Conservation (phyloP, 2,797 vertebrate genomes). For the Brotula barbata region DNA sequence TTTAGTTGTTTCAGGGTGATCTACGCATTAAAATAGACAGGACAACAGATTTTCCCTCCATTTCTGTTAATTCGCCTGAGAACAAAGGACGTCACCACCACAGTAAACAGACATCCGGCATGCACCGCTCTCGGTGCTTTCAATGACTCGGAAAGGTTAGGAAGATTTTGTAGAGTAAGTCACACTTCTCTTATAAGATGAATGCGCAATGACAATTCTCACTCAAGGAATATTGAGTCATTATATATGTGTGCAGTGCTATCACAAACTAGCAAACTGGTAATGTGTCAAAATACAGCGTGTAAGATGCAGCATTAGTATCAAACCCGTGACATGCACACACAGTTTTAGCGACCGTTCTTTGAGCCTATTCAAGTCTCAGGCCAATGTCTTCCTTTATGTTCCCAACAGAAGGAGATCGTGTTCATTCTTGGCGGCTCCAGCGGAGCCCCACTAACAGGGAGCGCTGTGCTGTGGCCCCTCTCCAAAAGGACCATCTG, state of each 20-base stretch:
- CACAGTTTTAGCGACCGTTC: constrained; percentile 45
- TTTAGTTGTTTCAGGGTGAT: constrained; percentile 75
- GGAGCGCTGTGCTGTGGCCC: constrained; percentile 68
- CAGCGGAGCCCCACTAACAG: constrained; percentile 61
- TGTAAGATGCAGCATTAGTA: constrained; percentile 21
- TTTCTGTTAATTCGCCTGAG: constrained; percentile 40
- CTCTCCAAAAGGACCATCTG: constrained; percentile 80
- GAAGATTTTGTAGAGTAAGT: background rate
- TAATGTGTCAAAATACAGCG: constrained; percentile 26
- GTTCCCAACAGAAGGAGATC: constrained; percentile 72
- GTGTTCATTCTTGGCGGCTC: constrained; percentile 72
- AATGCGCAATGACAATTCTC: constrained; percentile 27
- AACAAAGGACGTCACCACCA: constrained; percentile 41
- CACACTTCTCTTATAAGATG: constrained; percentile 17
- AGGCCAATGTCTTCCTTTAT: constrained; percentile 46
- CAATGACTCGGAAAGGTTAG: constrained; percentile 30
- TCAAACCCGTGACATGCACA: constrained; percentile 21
- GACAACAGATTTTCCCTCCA: constrained; percentile 52
- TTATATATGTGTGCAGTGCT: constrained; percentile 4
- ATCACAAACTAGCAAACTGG: constrained; percentile 26
- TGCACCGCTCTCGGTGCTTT: constrained; percentile 18
- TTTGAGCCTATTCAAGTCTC: constrained; percentile 33
- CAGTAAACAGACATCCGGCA: constrained; percentile 17
- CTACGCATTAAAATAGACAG: constrained; percentile 71
- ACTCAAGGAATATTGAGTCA: constrained; percentile 21